Base-by-base conservation (phyloP, 2,113 vertebrate species). In the Perca flavescens region DNA sequence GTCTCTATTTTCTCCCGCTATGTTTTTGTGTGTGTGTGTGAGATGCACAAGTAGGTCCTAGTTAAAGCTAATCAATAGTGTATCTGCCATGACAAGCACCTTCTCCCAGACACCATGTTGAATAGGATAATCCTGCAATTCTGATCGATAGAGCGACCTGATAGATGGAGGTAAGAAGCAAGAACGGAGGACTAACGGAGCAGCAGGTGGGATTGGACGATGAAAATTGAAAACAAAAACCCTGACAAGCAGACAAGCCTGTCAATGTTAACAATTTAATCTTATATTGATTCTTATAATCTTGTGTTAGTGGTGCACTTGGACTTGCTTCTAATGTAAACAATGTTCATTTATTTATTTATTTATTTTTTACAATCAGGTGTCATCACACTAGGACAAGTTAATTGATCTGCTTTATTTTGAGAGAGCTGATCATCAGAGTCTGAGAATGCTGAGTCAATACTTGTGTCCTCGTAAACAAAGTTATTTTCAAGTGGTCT, bases 61-160 rank as follows among this genome's bases (percentile, higher is more conserved):
- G 89, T 93, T 92, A 92, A 89, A 91, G 85, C 79, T 91, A 92
- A 95, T 95, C 94, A 89, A 95, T 95, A 93, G 86, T 80, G 90
- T 89, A 90, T 91, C 71, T 86, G 89, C 88, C 87, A 75, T 76
- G 91, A 93, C 92, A 93, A 88, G 87, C 70, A 76, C 88, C 84
- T 90, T 92, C 89, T 91, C 88, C 85, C 80, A 88, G 91, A 94
- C 87, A 92, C 69, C 88, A 75, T 91, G 93, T 91, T 93, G 93
- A 93, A 94, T 91, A 91, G 89, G 93, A 93, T 94, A 94, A 94
- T 94, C 90, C 93, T 75, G 90, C 57, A 16, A 81, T 74, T 43
- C 80, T 60, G 77, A 95, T 95, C 94, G 70, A 95, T 95, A 79
- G 66, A 67, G 74, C 63, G 49, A 86, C 79, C 86, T 92, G 94